These are phyloP conservation scores for Acanthiza pusilla DNA, from an alignment of 2,797 vertebrate genomes.

Conservation along the genomic window DNA sequence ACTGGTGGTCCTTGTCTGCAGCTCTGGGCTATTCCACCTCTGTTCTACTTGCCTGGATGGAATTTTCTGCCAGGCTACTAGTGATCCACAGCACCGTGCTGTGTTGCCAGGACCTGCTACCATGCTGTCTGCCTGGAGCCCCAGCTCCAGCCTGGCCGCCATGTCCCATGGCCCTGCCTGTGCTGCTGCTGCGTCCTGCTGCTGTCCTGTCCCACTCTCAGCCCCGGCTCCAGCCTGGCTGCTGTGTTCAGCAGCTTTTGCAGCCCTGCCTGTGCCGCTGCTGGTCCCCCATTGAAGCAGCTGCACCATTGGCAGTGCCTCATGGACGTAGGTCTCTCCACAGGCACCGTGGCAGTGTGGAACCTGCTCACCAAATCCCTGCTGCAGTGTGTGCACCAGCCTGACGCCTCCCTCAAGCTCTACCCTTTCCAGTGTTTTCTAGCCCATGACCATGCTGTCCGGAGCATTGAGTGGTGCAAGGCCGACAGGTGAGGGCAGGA, in stretches of 20 bases:
- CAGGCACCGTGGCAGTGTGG: constrained; percentile 90
- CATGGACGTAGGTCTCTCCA: background rate
- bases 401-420: constrained; percentile 75
- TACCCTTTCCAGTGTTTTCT: constrained; percentile 86
- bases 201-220: fast-evolving
- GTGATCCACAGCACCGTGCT: background rate
- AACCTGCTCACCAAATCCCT: constrained; percentile 84
- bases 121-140: background rate
- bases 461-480: constrained; percentile 88
- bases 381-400: constrained; percentile 79
- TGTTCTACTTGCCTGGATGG: background rate
- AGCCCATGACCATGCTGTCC: constrained; percentile 86
- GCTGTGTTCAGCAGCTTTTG: background rate
- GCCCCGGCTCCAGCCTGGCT: background rate
- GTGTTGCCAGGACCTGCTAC: background rate
- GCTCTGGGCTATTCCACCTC: background rate
- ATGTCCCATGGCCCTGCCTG: background rate
- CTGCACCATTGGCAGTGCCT: background rate
- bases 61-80: background rate
- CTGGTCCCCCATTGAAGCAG: fast-evolving
- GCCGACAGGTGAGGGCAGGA: constrained; percentile 80
- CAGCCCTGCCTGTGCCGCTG: background rate
- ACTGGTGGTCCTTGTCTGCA: fast-evolving
- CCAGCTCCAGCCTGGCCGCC: background rate
- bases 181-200: background rate